Percentiles rank a stretch among this genome's conserved stretches.
These are phyloP conservation scores for Mus spicilegus DNA, from an alignment of 2,113 vertebrate genomes.

Conservation along the genomic window DNA sequence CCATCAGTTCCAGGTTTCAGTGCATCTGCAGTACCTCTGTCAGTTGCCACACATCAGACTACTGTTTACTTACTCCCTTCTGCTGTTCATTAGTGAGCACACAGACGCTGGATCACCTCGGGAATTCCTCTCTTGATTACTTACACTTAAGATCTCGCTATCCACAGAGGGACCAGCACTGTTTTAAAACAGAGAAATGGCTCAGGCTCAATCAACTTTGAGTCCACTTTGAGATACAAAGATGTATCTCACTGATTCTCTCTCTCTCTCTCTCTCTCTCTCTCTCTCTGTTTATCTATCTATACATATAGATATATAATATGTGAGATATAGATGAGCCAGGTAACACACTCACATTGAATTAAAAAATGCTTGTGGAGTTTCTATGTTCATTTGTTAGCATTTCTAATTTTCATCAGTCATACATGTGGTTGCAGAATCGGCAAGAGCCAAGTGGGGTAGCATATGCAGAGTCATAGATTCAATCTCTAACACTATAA, in stretches of 20 bases:
- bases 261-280: too few relatives aligned
- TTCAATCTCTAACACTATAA: not conserved
- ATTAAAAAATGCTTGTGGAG: not conserved
- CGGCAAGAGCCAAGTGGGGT: not conserved
- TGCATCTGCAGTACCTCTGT: not conserved
- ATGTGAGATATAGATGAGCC: not conserved
- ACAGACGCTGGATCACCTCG: not conserved
- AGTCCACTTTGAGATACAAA: slow-evolving; percentile 14
- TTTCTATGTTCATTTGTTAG: not conserved
- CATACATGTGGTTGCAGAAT: not conserved
- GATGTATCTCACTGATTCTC: not conserved
- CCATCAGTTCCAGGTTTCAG: not conserved
- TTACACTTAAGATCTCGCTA: slow-evolving; percentile 41
- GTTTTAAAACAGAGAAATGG: slow-evolving; percentile 54
- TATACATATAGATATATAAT: too few relatives aligned
- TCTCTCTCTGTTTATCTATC: too few relatives aligned
- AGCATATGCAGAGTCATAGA: not conserved
- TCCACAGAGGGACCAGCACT: slow-evolving; percentile 16
- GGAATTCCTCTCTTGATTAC: slow-evolving; percentile 53
- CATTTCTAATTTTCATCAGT: not conserved
- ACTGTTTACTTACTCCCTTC: slow-evolving; percentile 65
- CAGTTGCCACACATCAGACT: not conserved
- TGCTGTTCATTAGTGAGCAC: slow-evolving; percentile 60
- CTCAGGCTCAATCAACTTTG: not conserved
- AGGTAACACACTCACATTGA: rapidly evolving